These are phyloP conservation scores for Coenobita brevimanus DNA, from an alignment of 1,140 invertebrate genomes.

Conservation along the genomic window DNA sequence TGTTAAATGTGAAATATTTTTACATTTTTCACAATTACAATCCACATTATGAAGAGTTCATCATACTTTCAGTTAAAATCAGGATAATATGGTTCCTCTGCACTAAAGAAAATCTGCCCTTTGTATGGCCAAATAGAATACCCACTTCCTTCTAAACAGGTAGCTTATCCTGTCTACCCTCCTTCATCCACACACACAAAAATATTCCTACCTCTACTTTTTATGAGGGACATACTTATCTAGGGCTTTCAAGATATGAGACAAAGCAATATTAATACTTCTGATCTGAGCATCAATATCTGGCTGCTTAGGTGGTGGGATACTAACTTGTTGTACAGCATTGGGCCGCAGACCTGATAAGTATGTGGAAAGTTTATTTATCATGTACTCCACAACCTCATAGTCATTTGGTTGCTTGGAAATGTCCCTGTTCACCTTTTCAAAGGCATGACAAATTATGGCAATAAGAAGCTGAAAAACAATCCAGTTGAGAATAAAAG, in stretches of 20 bases:
- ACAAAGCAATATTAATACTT: conserved; percentile 10
- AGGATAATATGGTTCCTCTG: too few relatives aligned
- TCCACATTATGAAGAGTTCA: too few relatives aligned
- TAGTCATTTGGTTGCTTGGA: conserved; percentile 64
- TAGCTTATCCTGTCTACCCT: too few relatives aligned
- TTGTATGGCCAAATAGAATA: too few relatives aligned
- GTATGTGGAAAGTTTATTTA: conserved; percentile 35
- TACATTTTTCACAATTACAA: too few relatives aligned
- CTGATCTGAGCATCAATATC: conserved; percentile 32
- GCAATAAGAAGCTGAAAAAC: conserved; percentile 68
- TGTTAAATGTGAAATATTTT: too few relatives aligned
- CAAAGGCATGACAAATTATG: conserved; percentile 65
- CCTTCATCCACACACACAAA: background rate
- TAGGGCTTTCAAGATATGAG: conserved; percentile 2
- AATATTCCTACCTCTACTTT: background rate
- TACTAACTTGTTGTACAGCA: conserved; percentile 32
- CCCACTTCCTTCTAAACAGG: too few relatives aligned
- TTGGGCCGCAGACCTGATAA: conserved; percentile 36
- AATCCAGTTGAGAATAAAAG: conserved; percentile 66
- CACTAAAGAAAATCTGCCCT: too few relatives aligned
- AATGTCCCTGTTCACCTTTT: conserved; percentile 55
- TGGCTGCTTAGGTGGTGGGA: conserved; percentile 22
- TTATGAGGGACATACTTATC: background rate
- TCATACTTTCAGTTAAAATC: too few relatives aligned
- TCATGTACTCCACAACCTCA: conserved; percentile 67